Evolutionary conservation across 2,888 invertebrate species (phyloP), one percentile per base, ranked within the genome.

Genomic region (Aporophyla nigra): DNA sequence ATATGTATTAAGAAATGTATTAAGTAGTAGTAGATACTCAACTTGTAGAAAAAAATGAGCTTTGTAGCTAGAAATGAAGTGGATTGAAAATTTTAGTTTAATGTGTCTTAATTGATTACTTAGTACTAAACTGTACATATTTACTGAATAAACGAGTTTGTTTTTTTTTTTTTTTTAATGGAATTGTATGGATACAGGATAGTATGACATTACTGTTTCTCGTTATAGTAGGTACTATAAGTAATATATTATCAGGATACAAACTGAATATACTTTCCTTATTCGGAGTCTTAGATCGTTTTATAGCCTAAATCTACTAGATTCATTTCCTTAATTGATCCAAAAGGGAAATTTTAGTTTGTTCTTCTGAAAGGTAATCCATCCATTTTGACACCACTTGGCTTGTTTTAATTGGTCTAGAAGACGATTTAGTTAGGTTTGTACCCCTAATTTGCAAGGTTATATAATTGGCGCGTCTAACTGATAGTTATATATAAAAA

Each of bases 391-490:
- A 71, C 49, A 69, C 58, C 49, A 69, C 51, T 71, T 82, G 62
- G 14, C 54, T 71, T 56, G 19, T 43, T 62, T 58, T 80, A 63
- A 77, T 71, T 71, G 40, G 14, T 69, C 40, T 69, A 63, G 62
- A 56, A 71, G 76, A 69, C 43, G 24, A 74, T 69, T 83, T 73
- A 73, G 54, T 66, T 72, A 65, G 12, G 10, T 58, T 58, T 21
- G 19, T 68, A 66, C 40, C 66, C 61, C 24, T 70, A 76, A 81
- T 81, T 78, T 73, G 21, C 43, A 74, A 84, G 83, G 85, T 77
- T 88, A 84, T 86, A 73, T 53, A 49, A 76, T 84, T 68, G 70
- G 1, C 19, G 21, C 58, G 40, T 69, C 67, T 72, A 58, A 46
- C 43, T 46, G 10, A 12, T 46, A 12, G 10, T 46, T 46, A 46